Percentiles rank a stretch among this genome's conserved stretches.
phyloP scores from a whole-genome alignment of 2,888 invertebrate species.

The Pollenia griseotomentosa region DNA sequence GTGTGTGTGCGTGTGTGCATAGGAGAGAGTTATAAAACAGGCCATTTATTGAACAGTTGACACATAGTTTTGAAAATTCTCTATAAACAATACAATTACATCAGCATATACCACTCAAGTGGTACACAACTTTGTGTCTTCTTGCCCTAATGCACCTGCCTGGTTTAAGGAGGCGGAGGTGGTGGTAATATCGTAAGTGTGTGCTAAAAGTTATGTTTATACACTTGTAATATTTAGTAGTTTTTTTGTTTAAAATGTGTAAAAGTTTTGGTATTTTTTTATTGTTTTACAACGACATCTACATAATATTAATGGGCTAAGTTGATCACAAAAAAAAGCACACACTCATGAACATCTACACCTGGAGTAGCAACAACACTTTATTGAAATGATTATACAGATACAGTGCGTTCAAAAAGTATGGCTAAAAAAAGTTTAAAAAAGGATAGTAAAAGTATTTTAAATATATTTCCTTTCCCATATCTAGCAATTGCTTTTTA shows the following conservation, averaged over 20 bases:
- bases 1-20: constrained; percentile 2
- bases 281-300: constrained; percentile 49
- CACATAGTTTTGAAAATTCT: neutral
- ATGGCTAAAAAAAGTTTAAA: too few relatives aligned
- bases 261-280: constrained; percentile 60
- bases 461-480: too few relatives aligned
- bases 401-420: neutral
- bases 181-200: neutral
- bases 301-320: constrained; percentile 51
- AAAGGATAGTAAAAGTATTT: too few relatives aligned
- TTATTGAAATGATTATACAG: neutral
- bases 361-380: neutral
- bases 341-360: neutral
- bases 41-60: constrained; percentile 45
- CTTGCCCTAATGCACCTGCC: neutral
- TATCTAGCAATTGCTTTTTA: too few relatives aligned
- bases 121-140: neutral
- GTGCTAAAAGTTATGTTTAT: constrained; percentile 31
- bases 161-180: neutral
- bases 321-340: constrained; percentile 10
- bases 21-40: constrained; percentile 29
- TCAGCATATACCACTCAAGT: neutral
- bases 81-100: constrained; percentile 40
- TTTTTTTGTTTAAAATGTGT: constrained; percentile 55
- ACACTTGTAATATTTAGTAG: constrained; percentile 26